Conservation (phyloP, 2,113 vertebrate genomes). For the Stomatorhinus ivindoensis region DNA sequence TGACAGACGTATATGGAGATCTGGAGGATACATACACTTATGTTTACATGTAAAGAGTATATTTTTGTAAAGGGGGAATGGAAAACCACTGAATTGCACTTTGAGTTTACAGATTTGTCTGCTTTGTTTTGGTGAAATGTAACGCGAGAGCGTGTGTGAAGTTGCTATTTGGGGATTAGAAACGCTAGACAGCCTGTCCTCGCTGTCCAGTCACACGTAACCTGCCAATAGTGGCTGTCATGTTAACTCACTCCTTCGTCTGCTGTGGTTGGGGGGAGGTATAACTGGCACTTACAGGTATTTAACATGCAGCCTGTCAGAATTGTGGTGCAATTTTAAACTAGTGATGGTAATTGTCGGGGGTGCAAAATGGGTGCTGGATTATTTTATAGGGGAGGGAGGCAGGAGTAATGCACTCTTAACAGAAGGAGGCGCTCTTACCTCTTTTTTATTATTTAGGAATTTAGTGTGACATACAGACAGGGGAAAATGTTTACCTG, state of each 20-base stretch:
- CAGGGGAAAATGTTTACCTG: slow-evolving; percentile 40
- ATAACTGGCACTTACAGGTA: background rate
- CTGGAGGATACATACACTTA: slow-evolving; percentile 20
- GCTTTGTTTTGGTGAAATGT: slow-evolving; percentile 53
- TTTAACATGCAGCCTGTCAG: background rate
- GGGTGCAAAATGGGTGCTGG: background rate
- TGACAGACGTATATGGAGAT: slow-evolving; percentile 31
- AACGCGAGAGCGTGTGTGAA: slow-evolving; percentile 51
- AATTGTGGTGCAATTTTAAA: background rate
- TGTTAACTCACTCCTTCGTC: background rate
- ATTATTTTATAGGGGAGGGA: background rate
- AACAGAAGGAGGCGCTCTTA: background rate
- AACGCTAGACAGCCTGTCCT: slow-evolving; percentile 45
- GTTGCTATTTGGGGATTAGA: slow-evolving; percentile 64
- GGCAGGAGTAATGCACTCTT: background rate
- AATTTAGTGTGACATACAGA: background rate
- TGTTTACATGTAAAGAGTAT: slow-evolving; percentile 55
- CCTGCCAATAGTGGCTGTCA: background rate
- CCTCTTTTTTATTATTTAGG: background rate
- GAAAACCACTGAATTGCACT: slow-evolving; percentile 48
- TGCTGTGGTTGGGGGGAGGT: background rate
- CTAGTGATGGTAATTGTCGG: background rate
- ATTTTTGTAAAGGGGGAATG: slow-evolving; percentile 33
- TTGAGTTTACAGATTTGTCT: slow-evolving; percentile 43
- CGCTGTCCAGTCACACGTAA: slow-evolving; percentile 52